Evolutionary conservation across 2,797 vertebrate genomes (phyloP).

Genomic region (Taeniopygia guttata): DNA sequence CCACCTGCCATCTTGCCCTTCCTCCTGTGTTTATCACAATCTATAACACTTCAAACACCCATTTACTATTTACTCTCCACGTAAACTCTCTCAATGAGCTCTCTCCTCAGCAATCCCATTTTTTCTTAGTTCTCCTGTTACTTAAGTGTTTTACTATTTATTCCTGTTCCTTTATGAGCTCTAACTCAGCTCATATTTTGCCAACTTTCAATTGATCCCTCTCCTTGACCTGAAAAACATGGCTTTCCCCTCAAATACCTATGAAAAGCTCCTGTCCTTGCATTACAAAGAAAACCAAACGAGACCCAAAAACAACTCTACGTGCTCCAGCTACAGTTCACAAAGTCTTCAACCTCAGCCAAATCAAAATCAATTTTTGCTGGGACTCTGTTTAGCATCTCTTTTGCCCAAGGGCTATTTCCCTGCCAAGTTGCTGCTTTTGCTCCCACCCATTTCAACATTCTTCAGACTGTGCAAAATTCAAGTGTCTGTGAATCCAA

Average conservation of each 20-base stretch:
- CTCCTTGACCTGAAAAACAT: conserved; percentile 9
- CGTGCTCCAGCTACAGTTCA: neutral
- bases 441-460: conserved; percentile 40
- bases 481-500: neutral
- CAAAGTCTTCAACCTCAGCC: conserved; percentile 34
- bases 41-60: neutral
- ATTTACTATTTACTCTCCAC: neutral
- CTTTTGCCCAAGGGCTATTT: conserved; percentile 57
- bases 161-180: neutral
- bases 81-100: neutral
- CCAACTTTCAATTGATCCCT: neutral
- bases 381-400: conserved; percentile 49
- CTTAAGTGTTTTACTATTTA: neutral
- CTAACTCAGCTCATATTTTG: neutral
- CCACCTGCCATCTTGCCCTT: neutral
- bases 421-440: conserved; percentile 51
- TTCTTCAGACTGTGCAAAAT: conserved; percentile 37
- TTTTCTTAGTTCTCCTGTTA: neutral
- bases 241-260: conserved; percentile 19
- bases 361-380: conserved; percentile 62
- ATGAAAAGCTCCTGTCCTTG: conserved; percentile 3
- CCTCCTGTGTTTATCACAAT: neutral
- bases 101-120: neutral
- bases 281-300: conserved; percentile 34
- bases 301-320: conserved; percentile 31